These are phyloP conservation scores for Drosophila lowei DNA, from an alignment of 1,140 invertebrate species.

Conservation along the genomic window DNA sequence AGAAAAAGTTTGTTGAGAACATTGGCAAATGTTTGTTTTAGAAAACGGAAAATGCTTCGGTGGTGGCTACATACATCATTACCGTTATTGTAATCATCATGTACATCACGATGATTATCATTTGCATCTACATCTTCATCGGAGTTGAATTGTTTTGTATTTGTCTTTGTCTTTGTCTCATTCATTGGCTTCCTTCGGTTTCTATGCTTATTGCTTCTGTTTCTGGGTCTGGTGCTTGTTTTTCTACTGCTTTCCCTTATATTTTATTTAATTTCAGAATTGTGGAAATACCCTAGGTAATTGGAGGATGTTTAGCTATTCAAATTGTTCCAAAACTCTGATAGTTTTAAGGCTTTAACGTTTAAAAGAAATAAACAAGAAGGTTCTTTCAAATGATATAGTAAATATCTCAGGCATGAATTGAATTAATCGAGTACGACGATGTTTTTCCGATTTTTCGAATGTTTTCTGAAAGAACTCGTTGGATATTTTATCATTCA, in stretches of 20 bases:
- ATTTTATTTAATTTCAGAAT: not conserved
- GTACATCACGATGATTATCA: constrained; percentile 12
- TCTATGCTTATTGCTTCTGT: constrained; percentile 22
- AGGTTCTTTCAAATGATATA: no score
- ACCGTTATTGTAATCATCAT: constrained; percentile 8
- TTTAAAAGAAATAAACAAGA: no score
- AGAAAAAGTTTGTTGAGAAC: constrained; percentile 78
- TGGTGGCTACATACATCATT: constrained; percentile 67
- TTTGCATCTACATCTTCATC: constrained; percentile 12
- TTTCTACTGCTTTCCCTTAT: constrained; percentile 20
- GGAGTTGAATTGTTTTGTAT: constrained; percentile 43
- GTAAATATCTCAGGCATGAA: no score
- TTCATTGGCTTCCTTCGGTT: constrained; percentile 64
- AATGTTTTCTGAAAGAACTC: no score
- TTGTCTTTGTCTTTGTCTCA: constrained; percentile 14
- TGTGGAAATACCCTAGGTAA: no score
- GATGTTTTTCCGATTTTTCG: no score
- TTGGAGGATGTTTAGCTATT: no score
- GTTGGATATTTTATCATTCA: not conserved
- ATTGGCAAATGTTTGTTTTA: constrained; percentile 80
- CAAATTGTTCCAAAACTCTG: no score
- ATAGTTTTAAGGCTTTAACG: no score
- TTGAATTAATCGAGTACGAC: no score
- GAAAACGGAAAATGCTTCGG: constrained; percentile 71
- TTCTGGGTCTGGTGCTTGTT: constrained; percentile 7